Evolutionary conservation across 2,113 vertebrate genomes (phyloP).

Genomic region (Tragelaphus strepsiceros): DNA sequence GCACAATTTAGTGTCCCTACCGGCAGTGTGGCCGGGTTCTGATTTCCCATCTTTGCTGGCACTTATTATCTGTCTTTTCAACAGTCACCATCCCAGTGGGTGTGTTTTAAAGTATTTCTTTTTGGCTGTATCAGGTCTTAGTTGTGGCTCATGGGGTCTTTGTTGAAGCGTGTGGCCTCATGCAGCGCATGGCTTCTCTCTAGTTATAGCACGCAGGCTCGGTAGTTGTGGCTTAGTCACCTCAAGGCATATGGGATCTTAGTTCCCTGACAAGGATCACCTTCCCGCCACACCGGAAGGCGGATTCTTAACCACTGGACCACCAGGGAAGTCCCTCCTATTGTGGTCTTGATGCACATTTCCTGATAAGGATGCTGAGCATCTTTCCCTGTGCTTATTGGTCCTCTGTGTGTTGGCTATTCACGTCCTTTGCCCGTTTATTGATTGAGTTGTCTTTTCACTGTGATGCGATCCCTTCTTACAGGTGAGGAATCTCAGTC

Average conservation of each 20-base stretch:
- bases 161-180: neutral
- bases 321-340: neutral
- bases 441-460: neutral
- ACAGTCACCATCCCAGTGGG: neutral
- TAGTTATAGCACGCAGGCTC: neutral
- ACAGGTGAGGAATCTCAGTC: neutral
- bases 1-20: too few relatives aligned
- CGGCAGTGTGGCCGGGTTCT: neutral
- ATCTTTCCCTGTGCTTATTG: neutral
- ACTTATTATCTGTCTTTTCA: neutral
- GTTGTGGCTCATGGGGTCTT: neutral
- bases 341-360: rapidly evolving
- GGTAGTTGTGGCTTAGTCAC: neutral
- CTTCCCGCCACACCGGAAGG: rapidly evolving
- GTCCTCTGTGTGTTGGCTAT: neutral
- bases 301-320: neutral
- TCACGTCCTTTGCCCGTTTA: neutral
- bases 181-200: rapidly evolving
- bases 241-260: neutral
- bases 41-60: neutral
- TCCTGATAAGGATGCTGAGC: neutral
- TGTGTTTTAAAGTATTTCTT: neutral
- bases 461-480: neutral
- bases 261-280: neutral
- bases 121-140: neutral